These are phyloP conservation scores for Neotoxoptera formosana DNA, from an alignment of 1,140 invertebrate genomes.

Conservation along the genomic window DNA sequence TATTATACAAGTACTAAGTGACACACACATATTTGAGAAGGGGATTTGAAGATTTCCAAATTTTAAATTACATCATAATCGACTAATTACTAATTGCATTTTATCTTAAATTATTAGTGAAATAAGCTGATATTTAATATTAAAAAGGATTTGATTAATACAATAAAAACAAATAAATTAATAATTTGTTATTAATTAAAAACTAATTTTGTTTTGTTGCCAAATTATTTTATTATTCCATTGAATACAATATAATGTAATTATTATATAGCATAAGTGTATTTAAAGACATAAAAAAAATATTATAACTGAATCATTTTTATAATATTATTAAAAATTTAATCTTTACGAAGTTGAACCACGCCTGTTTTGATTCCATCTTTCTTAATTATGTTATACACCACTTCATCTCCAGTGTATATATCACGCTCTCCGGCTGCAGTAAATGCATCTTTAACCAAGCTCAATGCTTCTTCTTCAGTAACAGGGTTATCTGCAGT, in stretches of 20 bases:
- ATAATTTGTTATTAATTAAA: background rate
- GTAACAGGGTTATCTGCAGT: slow-evolving; percentile 69
- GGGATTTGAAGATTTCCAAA: too few species aligned
- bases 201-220: background rate
- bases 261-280: background rate
- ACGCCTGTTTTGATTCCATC: slow-evolving; percentile 79
- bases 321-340: slow-evolving; percentile 63
- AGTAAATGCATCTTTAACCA: slow-evolving; percentile 95
- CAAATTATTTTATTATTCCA: slow-evolving; percentile 12
- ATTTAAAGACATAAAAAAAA: background rate
- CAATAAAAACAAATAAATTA: background rate
- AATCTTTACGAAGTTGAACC: slow-evolving; percentile 82
- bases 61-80: too few species aligned
- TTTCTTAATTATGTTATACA: slow-evolving; percentile 89
- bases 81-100: too few species aligned
- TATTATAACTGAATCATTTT: background rate
- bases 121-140: background rate
- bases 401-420: slow-evolving; percentile 91
- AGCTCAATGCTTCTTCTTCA: slow-evolving; percentile 79
- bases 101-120: background rate
- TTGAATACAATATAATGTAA: background rate
- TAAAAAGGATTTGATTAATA: background rate
- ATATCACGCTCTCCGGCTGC: slow-evolving; percentile 97
- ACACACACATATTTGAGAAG: too few species aligned
- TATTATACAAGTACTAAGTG: too few species aligned